Evolutionary conservation across 2,797 vertebrate species (phyloP).

Genomic region (Scleropages formosus): DNA sequence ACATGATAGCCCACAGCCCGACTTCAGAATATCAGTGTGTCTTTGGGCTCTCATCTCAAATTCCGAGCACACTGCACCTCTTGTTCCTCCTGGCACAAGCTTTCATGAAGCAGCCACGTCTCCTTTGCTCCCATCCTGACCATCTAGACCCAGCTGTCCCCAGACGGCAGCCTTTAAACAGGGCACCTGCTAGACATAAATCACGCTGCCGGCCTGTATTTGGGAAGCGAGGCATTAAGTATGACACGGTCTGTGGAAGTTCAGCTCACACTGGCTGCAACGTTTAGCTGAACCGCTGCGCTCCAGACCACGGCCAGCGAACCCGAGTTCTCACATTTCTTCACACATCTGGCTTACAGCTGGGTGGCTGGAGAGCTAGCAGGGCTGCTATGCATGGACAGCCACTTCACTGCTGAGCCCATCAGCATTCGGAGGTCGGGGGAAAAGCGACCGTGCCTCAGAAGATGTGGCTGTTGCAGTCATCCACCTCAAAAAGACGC

Average conservation of each 20-base stretch:
- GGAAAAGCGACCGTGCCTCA: background rate
- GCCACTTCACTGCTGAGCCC: constrained; percentile 22
- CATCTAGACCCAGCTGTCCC: constrained; percentile 42
- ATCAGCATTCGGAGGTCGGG: background rate
- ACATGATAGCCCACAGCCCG: constrained; percentile 38
- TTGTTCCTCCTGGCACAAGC: constrained; percentile 56
- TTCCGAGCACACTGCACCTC: constrained; percentile 48
- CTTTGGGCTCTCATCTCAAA: constrained; percentile 42
- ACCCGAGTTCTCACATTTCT: constrained; percentile 56
- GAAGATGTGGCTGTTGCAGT: constrained; percentile 1
- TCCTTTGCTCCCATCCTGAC: constrained; percentile 43
- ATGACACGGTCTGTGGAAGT: constrained; percentile 76
- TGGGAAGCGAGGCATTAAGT: constrained; percentile 80
- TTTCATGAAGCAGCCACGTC: constrained; percentile 63
- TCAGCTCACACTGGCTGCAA: constrained; percentile 70
- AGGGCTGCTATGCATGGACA: constrained; percentile 35
- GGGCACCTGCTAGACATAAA: constrained; percentile 80
- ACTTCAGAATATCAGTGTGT: constrained; percentile 51
- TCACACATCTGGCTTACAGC: constrained; percentile 66
- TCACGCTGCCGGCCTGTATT: constrained; percentile 71
- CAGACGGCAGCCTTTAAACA: constrained; percentile 35
- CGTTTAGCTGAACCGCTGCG: constrained; percentile 67
- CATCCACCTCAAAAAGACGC: background rate
- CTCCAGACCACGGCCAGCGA: constrained; percentile 54
- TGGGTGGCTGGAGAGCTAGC: constrained; percentile 45